A percentile compares a stretch with the other conserved stretches of the same genome.
phyloP scores from a whole-genome alignment of 2,113 vertebrate genomes.

The Megaceryle torquata region DNA sequence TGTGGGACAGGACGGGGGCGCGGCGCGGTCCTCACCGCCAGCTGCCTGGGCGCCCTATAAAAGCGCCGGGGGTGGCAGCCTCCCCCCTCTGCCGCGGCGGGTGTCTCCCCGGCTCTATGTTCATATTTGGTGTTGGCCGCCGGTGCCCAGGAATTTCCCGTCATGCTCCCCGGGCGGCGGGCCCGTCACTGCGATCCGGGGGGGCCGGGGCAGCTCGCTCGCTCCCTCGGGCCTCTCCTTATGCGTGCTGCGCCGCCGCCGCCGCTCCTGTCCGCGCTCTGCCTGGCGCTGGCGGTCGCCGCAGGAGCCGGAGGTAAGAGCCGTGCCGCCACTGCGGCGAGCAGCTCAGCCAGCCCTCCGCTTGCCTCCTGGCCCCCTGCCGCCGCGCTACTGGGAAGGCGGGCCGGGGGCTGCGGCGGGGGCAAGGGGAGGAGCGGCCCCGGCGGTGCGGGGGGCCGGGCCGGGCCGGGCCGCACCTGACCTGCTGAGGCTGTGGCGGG shows the following conservation, averaged over 20 bases:
- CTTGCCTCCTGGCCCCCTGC: neutral
- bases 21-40: neutral
- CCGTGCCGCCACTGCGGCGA: neutral
- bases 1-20: neutral
- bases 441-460: neutral
- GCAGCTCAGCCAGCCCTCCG: neutral
- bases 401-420: neutral
- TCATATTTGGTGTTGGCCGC: constrained; percentile 81
- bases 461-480: neutral
- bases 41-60: neutral
- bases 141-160: constrained; percentile 83
- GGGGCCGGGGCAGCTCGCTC: neutral
- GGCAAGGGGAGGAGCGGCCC: neutral
- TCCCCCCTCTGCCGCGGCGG: neutral
- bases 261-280: neutral
- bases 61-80: neutral
- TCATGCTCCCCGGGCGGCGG: constrained; percentile 73
- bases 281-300: constrained; percentile 24
- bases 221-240: neutral
- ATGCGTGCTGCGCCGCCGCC: constrained; percentile 27
- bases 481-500: neutral
- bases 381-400: neutral
- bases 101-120: constrained; percentile 55
- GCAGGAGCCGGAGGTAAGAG: constrained; percentile 31
- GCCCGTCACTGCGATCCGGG: constrained; percentile 58